These are phyloP conservation scores for Aulostomus chinensis DNA, from an alignment of 2,797 vertebrate species.

Conservation along the genomic window DNA sequence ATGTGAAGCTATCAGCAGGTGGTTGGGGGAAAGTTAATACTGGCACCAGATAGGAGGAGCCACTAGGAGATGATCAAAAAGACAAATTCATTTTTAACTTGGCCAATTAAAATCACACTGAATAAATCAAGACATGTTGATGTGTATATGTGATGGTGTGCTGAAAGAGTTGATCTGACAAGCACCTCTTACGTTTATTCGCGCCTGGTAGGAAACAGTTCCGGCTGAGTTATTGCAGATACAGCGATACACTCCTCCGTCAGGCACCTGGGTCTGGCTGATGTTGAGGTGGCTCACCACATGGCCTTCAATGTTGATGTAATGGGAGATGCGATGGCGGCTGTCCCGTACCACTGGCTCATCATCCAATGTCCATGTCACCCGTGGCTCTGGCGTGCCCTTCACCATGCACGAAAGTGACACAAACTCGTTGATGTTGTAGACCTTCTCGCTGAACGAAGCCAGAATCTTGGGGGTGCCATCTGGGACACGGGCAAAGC, in stretches of 20 bases:
- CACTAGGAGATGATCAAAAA: slow-evolving; percentile 28
- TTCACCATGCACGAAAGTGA: slow-evolving; percentile 96
- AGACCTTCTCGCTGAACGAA: slow-evolving; percentile 97
- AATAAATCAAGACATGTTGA: slow-evolving; percentile 65
- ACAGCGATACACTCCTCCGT: slow-evolving; percentile 97
- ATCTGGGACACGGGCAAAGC: no score
- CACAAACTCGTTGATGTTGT: slow-evolving; percentile 94
- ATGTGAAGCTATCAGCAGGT: slow-evolving; percentile 52
- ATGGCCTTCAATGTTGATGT: slow-evolving; percentile 89
- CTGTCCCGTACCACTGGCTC: slow-evolving; percentile 90
- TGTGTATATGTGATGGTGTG: slow-evolving; percentile 84
- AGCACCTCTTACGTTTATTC: slow-evolving; percentile 99
- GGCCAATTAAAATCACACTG: slow-evolving; percentile 31
- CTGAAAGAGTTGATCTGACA: slow-evolving; percentile 99
- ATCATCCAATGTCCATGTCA: slow-evolving; percentile 96
- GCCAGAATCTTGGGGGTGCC: slow-evolving; percentile 97
- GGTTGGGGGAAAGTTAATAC: slow-evolving; percentile 29
- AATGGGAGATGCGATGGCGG: slow-evolving; percentile 92
- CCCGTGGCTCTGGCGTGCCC: slow-evolving; percentile 91
- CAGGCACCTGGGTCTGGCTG: slow-evolving; percentile 93
- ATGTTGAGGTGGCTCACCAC: slow-evolving; percentile 98
- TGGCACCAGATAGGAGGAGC: slow-evolving; percentile 31
- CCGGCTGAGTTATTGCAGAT: slow-evolving; percentile 98
- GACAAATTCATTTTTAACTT: neutral
- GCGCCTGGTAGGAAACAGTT: slow-evolving; percentile 99